Percentiles rank a stretch among this genome's conserved stretches.
phyloP scores from a whole-genome alignment of 2,797 vertebrate genomes.

The Tokudaia tokunoshimensis region DNA sequence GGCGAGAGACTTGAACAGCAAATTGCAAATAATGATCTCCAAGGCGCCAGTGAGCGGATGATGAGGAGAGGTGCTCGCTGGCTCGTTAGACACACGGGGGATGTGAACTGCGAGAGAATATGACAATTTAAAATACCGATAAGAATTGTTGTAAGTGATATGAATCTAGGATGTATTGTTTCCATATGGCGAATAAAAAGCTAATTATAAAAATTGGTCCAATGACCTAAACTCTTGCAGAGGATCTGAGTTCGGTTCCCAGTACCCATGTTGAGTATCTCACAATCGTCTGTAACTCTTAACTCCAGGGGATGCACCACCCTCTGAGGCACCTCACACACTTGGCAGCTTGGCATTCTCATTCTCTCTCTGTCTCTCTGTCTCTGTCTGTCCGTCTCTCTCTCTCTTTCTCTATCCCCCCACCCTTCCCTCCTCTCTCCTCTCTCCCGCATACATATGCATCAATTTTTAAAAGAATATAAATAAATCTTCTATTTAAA shows the following conservation, averaged over 20 bases:
- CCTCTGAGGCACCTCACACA: not conserved
- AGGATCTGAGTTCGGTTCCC: not conserved
- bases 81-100: not conserved
- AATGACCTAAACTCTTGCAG: not conserved
- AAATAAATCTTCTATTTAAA: not conserved
- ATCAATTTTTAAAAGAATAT: not conserved
- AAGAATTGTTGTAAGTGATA: not conserved
- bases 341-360: not conserved
- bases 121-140: not conserved
- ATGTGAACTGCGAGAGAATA: not conserved
- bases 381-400: too few species aligned
- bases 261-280: not conserved
- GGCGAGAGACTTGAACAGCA: not conserved
- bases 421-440: not conserved
- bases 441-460: not conserved
- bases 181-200: not conserved
- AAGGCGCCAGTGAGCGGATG: not conserved
- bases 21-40: not conserved
- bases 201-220: not conserved
- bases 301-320: not conserved
- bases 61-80: not conserved
- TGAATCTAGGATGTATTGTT: not conserved
- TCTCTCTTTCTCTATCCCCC: too few species aligned
- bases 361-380: not conserved
- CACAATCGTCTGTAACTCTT: not conserved